These are phyloP conservation scores for Zaprionus ornatus DNA, from an alignment of 1,140 invertebrate genomes.

Conservation along the genomic window DNA sequence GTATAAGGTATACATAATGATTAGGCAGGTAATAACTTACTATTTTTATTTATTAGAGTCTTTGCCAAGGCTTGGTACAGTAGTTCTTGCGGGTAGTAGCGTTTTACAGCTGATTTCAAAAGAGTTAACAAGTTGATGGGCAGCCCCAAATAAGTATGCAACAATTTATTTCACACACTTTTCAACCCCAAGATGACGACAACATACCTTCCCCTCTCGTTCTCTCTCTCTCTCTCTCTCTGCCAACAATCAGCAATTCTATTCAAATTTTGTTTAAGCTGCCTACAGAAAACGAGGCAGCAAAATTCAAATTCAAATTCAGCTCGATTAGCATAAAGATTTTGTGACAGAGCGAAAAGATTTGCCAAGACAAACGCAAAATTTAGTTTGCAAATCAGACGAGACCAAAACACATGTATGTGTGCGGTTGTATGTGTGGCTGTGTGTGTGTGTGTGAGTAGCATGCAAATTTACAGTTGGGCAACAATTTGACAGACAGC, in stretches of 20 bases:
- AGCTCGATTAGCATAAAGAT: conserved; percentile 59
- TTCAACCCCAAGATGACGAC: neutral
- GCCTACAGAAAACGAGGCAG: neutral
- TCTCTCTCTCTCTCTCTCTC: neutral
- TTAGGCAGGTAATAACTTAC: no score
- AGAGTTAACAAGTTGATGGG: neutral
- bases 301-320: conserved; percentile 48
- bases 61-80: no score
- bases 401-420: conserved; percentile 29
- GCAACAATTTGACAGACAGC: conserved; percentile 69
- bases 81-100: no score
- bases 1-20: no score
- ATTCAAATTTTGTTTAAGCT: conserved; percentile 18
- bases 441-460: conserved; percentile 25
- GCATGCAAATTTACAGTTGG: conserved; percentile 54
- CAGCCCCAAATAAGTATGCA: conserved; percentile 2
- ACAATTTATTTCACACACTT: neutral
- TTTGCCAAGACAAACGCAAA: conserved; percentile 43
- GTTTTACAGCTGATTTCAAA: neutral
- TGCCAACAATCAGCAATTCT: neutral
- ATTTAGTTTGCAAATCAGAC: conserved; percentile 75
- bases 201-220: neutral
- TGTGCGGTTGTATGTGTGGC: conserved; percentile 10
- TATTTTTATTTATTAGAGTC: no score
- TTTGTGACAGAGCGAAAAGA: conserved; percentile 25